phyloP scores from a whole-genome alignment of 2,113 vertebrate genomes.

The Trematocara nigrifrons region DNA sequence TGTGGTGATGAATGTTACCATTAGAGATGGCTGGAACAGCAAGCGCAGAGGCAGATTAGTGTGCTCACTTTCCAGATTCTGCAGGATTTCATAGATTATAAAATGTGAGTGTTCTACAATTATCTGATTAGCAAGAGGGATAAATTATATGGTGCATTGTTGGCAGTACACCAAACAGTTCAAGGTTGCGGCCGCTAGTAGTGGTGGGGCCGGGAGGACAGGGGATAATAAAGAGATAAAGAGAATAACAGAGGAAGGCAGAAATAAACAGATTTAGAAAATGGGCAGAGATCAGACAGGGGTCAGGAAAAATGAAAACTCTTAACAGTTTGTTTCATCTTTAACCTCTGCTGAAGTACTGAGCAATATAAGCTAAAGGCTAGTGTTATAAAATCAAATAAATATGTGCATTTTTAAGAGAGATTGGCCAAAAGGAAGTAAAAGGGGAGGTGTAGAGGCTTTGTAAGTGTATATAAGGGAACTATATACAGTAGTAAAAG shows the following conservation, averaged over 20 bases:
- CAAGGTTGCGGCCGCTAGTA: neutral
- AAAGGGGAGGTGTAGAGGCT: neutral
- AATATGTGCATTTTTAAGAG: neutral
- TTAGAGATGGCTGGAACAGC: neutral
- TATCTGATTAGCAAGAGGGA: slow-evolving; percentile 36
- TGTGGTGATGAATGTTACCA: neutral
- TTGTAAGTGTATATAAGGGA: neutral
- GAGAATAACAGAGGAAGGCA: neutral
- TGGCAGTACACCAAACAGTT: neutral
- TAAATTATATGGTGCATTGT: slow-evolving; percentile 14
- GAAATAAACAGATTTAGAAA: slow-evolving; percentile 13
- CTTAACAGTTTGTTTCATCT: neutral
- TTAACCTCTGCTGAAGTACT: slow-evolving; percentile 9
- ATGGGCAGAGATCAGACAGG: slow-evolving; percentile 14
- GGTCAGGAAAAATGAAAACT: slow-evolving; percentile 9
- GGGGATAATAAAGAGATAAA: slow-evolving; percentile 1
- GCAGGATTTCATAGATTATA: slow-evolving; percentile 24
- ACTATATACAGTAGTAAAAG: neutral
- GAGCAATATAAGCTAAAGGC: slow-evolving; percentile 13
- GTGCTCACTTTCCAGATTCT: slow-evolving; percentile 14
- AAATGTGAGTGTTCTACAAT: slow-evolving; percentile 5
- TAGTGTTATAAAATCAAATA: neutral
- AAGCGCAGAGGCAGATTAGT: neutral
- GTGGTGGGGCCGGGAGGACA: neutral
- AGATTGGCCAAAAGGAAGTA: neutral